These are phyloP conservation scores for Prionace glauca DNA, from an alignment of 2,797 vertebrate species.

Conservation along the genomic window DNA sequence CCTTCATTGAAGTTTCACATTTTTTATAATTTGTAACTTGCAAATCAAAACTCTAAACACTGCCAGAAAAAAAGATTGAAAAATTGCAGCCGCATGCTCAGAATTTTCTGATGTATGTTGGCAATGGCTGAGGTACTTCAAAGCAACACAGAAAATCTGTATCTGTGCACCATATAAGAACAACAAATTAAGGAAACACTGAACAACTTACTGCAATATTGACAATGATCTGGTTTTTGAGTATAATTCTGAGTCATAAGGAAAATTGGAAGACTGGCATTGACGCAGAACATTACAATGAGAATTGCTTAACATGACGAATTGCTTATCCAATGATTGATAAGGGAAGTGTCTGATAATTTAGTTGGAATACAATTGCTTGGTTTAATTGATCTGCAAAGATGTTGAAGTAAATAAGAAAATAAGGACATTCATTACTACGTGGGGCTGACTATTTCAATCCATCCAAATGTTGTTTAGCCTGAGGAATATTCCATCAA, in stretches of 20 bases:
- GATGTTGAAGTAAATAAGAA: slow-evolving; percentile 14
- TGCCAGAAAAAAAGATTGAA: neutral
- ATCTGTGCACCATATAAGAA: neutral
- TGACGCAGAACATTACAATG: neutral
- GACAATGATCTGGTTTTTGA: too few relatives aligned
- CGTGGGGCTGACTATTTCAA: neutral
- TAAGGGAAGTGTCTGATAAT: neutral
- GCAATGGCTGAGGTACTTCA: neutral
- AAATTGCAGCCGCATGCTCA: neutral
- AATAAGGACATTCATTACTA: neutral
- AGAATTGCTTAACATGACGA: neutral
- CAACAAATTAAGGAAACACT: neutral
- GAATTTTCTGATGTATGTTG: neutral
- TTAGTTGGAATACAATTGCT: neutral
- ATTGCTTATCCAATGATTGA: neutral
- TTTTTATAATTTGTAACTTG: neutral
- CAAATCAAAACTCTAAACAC: neutral
- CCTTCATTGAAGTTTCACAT: neutral
- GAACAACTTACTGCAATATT: neutral
- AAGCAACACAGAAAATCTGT: neutral
- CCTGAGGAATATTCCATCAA: neutral
- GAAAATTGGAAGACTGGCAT: neutral
- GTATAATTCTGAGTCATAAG: neutral
- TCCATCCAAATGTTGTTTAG: slow-evolving; percentile 5
- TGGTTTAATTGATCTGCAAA: neutral